phyloP scores from a whole-genome alignment of 2,797 vertebrate genomes.

The Glyptemys insculpta region DNA sequence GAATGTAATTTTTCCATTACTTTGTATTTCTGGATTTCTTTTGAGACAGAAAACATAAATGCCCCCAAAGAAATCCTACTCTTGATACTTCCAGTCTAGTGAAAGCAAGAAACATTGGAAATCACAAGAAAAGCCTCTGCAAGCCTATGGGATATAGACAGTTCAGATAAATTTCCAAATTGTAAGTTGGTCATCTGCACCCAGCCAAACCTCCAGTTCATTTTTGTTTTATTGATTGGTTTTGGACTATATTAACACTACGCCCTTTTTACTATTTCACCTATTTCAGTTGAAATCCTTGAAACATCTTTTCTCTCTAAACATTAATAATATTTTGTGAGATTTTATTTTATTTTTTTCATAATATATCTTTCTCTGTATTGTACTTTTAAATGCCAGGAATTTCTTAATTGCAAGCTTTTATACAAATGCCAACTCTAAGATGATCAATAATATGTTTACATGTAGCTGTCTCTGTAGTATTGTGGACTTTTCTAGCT shows the following conservation, averaged over 20 bases:
- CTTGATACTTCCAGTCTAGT: constrained; percentile 12
- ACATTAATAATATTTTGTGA: not conserved
- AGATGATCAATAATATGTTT: not conserved
- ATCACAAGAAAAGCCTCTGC: not conserved
- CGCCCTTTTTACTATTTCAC: not conserved
- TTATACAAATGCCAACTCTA: not conserved
- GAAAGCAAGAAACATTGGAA: not conserved
- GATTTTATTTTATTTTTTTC: not conserved
- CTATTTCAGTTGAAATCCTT: not conserved
- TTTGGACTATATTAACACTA: not conserved
- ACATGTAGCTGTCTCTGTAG: not conserved
- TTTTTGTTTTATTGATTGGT: constrained; percentile 12
- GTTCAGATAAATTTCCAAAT: not conserved
- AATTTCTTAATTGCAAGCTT: not conserved
- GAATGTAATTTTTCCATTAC: not conserved
- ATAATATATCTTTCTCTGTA: rapidly evolving
- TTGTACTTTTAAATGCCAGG: not conserved
- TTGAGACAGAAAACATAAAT: constrained; percentile 27
- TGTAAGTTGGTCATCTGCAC: not conserved
- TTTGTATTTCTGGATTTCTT: not conserved
- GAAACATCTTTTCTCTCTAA: not conserved
- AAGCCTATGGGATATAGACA: not conserved
- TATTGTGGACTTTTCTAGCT: not conserved
- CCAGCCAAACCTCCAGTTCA: not conserved
- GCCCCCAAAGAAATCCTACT: not conserved